phyloP scores from a whole-genome alignment of 2,113 vertebrate genomes.

The Takifugu bimaculatus region DNA sequence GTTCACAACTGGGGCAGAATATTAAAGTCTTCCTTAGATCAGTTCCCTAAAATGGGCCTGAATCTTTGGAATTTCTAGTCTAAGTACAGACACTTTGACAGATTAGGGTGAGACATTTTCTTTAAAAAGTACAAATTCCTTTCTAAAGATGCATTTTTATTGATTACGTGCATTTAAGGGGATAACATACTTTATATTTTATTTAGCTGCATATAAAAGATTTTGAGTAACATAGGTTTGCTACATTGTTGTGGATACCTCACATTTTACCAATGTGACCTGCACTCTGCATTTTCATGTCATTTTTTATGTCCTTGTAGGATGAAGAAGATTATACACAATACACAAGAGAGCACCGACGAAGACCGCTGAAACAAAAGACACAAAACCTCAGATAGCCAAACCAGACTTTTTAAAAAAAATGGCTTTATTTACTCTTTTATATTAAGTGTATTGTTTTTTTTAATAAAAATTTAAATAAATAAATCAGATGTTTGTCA shows the following conservation, averaged over 20 bases:
- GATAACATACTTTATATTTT: too few species aligned
- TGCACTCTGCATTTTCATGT: background rate
- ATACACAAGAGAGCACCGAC: constrained; percentile 17
- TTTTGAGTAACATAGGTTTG: too few species aligned
- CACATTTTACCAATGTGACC: too few species aligned
- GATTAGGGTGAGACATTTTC: constrained; percentile 41
- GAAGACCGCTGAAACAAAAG: constrained; percentile 18
- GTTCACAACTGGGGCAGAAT: constrained; percentile 45
- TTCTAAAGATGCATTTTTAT: too few species aligned
- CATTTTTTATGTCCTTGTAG: constrained; percentile 36
- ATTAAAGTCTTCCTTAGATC: constrained; percentile 44
- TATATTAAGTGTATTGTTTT: background rate
- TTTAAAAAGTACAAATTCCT: too few species aligned
- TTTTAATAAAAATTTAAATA: background rate
- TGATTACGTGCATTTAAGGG: constrained; percentile 4
- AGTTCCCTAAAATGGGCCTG: constrained; percentile 33
- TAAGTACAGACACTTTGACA: constrained; percentile 44
- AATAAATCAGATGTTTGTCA: too few species aligned
- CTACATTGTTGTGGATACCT: too few species aligned
- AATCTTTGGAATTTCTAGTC: constrained; percentile 49
- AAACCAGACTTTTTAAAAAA: background rate
- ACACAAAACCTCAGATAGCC: constrained; percentile 26
- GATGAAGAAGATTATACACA: constrained; percentile 48
- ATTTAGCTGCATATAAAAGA: too few species aligned
- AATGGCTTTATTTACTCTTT: background rate